Evolutionary conservation across 2,888 invertebrate species (phyloP), one percentile per base, ranked within the genome.

Genomic region (Trichacis sp.): DNA sequence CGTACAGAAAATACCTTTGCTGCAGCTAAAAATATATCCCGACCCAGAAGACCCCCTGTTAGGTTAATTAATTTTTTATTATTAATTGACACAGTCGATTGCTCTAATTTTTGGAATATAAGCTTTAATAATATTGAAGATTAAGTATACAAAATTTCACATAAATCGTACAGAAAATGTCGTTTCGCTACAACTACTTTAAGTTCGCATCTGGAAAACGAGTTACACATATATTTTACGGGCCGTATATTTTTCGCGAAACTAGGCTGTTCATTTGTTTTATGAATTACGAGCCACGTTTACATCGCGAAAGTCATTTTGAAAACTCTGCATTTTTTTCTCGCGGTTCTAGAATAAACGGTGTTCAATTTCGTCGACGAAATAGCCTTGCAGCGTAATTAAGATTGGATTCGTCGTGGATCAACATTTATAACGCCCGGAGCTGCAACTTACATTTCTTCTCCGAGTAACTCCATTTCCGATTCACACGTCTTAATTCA

Each of bases 341-440:
- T 14, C 15, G 15, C 15, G 40, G 15, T 40, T 9, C 40, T 40
- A 12, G 40, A 40, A 40, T 15, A 5, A 12, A 12, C 38, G 54
- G 62, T 67, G 59, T 59, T 48, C 45, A 60, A 58, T 60, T 63
- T 67, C 67, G 63, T 67, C 63, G 60, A 60, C 62, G 63, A 53
- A 67, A 52, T 54, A 67, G 59, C 62, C 50, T 60, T 56, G 53
- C 60, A 63, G 50, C 53, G 62, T 63, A 63, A 67, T 66, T 59
- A 62, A 66, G 62, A 66, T 24, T 53, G 61, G 52, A 62, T 62
- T 66, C 53, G 52, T 55, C 48, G 51, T 62, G 58, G 58, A 59
- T 62, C 58, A 58, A 59, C 58, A 62, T 66, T 55, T 59, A 66
- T 66, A 61, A 54, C 54, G 52, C 62, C 59, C 43, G 33, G 9